Conservation (phyloP, 2,797 vertebrate genomes). For the Cygnus olor region DNA sequence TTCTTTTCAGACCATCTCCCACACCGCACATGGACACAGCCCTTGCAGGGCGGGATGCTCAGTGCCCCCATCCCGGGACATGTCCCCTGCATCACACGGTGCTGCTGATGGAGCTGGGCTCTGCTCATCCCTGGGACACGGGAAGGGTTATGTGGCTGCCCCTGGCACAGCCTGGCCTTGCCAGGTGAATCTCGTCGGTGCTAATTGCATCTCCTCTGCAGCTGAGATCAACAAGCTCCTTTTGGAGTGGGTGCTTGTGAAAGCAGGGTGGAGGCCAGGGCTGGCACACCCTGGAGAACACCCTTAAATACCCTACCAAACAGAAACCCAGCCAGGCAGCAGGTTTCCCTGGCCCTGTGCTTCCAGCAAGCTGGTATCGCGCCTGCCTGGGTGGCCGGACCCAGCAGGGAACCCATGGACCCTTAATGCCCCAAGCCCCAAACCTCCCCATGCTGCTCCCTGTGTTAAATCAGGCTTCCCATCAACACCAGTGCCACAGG, state of each 20-base stretch:
- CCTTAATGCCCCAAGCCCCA: neutral
- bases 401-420: neutral
- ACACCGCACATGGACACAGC: accelerated
- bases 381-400: neutral
- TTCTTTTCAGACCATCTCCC: neutral
- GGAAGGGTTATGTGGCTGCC: accelerated
- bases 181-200: neutral
- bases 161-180: neutral
- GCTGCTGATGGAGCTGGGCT: neutral
- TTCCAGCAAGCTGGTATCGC: accelerated
- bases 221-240: constrained; percentile 50
- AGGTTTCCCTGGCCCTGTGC: neutral
- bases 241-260: constrained; percentile 30
- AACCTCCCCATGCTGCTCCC: neutral
- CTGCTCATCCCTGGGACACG: neutral
- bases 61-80: neutral
- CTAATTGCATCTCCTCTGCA: neutral
- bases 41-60: neutral
- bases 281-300: constrained; percentile 62
- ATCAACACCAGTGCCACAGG: neutral
- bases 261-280: constrained; percentile 58
- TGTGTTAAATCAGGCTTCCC: neutral
- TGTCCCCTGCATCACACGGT: neutral
- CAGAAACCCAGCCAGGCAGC: constrained; percentile 57
- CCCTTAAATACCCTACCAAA: constrained; percentile 57